Base-by-base conservation (phyloP, 2,113 vertebrate genomes). In the Vanacampus margaritifer region DNA sequence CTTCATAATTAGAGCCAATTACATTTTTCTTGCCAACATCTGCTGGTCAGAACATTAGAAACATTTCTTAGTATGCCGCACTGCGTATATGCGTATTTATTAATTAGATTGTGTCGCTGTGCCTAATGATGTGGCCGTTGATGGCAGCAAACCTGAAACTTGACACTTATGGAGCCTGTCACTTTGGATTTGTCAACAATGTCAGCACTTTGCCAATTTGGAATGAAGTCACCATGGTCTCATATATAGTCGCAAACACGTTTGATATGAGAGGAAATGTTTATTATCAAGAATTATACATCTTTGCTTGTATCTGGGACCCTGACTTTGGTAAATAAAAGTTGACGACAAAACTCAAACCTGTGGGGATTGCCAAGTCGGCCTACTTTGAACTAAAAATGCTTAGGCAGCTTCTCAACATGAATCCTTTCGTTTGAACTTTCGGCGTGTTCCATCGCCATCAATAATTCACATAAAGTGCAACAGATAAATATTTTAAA, bases 401-500 rank as follows among this genome's bases (percentile, higher is more conserved):
- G 79, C 75, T 65, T 36, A 62, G 70, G 69, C 78, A 84, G 83
- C 76, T 65, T 68, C 79, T 82, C 79, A 73, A 80, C 79, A 81
- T 69, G 79, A 74, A 78, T 80, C 85, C 81, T 83, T 79, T 80
- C 83, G 78, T 75, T 82, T 82, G 70, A 84, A 89, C 80, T 85
- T 87, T 85, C 78, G 81, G 74, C 81, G 1, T 81, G 76, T 81
- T 81, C 83, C 82, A 82, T 68, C 43, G 79, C 26, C 57, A 71
- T 89, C 69, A 84, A 89, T 88, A 74, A 87, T 89, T 87, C 45
- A 89, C 43, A 81, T 71, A 86, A 88, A 88, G 88, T 88, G 84
- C 84, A 86, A 87, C 80, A 86, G 84, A 88, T 89, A 84, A 89
- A 89, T 89, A 88, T 89, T 89, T 89, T 59, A 89, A 84, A 82